phyloP scores from a whole-genome alignment of 2,888 invertebrate species.

The Xestia c-nigrum region DNA sequence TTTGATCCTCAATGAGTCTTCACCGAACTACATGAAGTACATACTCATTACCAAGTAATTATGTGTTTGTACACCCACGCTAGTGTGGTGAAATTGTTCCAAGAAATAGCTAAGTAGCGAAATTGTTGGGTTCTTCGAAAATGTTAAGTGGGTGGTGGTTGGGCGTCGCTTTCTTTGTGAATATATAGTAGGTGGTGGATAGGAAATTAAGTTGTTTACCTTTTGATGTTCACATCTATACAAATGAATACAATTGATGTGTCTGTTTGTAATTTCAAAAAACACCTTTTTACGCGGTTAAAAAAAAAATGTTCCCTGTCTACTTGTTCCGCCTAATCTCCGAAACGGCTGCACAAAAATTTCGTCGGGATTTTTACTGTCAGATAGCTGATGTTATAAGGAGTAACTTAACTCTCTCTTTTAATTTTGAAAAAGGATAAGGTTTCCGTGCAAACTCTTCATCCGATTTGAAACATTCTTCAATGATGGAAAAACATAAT shows the following conservation, averaged over 20 bases:
- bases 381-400: too few relatives aligned
- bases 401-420: too few relatives aligned
- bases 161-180: slow-evolving; percentile 26
- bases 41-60: slow-evolving; percentile 30
- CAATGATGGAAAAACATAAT: not conserved
- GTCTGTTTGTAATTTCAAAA: not conserved
- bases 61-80: slow-evolving; percentile 27
- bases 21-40: slow-evolving; percentile 35
- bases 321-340: not conserved
- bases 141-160: slow-evolving; percentile 17
- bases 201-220: not conserved
- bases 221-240: not conserved
- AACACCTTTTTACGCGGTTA: not conserved
- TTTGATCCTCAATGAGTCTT: slow-evolving; percentile 18
- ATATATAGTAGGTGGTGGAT: not conserved
- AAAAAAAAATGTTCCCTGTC: too few relatives aligned
- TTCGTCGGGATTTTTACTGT: not conserved
- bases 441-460: not conserved
- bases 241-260: not conserved
- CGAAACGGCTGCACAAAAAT: not conserved
- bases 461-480: not conserved
- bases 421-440: too few relatives aligned
- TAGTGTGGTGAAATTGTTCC: slow-evolving; percentile 37
- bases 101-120: slow-evolving; percentile 24
- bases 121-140: slow-evolving; percentile 26